These are phyloP conservation scores for Anas platyrhynchos DNA, from an alignment of 2,113 vertebrate genomes.

Conservation along the genomic window DNA sequence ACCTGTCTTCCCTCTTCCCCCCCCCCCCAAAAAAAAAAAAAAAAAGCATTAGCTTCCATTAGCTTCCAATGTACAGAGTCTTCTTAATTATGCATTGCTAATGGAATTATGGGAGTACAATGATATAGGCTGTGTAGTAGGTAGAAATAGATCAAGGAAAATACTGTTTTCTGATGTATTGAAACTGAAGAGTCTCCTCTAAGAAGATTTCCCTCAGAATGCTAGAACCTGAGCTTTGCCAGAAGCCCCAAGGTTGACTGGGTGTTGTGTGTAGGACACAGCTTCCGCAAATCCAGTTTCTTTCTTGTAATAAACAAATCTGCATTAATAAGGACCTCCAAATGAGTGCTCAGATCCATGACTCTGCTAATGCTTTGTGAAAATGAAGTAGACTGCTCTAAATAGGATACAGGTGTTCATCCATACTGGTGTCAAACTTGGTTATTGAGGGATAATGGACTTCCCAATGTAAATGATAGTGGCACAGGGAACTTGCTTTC, in stretches of 20 bases:
- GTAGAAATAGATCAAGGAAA: background rate
- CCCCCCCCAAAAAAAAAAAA: background rate
- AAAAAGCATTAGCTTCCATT: background rate
- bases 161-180: background rate
- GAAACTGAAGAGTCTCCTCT: background rate
- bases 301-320: background rate
- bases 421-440: slow-evolving; percentile 14
- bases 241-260: background rate
- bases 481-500: background rate
- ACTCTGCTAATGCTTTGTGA: slow-evolving; percentile 49
- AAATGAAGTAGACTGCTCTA: slow-evolving; percentile 37
- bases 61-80: background rate
- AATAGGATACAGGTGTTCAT: slow-evolving; percentile 57
- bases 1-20: background rate
- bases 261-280: background rate
- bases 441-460: slow-evolving; percentile 17
- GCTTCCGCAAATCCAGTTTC: background rate
- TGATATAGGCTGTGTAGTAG: background rate
- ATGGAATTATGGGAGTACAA: background rate
- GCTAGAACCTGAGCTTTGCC: background rate
- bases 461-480: slow-evolving; percentile 8
- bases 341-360: slow-evolving; percentile 3
- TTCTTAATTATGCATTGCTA: background rate
- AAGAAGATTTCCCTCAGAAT: background rate
- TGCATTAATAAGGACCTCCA: background rate